Evolutionary conservation across 2,113 vertebrate genomes (phyloP), one percentile per base, ranked within the genome.

Genomic region (Cairina moschata): DNA sequence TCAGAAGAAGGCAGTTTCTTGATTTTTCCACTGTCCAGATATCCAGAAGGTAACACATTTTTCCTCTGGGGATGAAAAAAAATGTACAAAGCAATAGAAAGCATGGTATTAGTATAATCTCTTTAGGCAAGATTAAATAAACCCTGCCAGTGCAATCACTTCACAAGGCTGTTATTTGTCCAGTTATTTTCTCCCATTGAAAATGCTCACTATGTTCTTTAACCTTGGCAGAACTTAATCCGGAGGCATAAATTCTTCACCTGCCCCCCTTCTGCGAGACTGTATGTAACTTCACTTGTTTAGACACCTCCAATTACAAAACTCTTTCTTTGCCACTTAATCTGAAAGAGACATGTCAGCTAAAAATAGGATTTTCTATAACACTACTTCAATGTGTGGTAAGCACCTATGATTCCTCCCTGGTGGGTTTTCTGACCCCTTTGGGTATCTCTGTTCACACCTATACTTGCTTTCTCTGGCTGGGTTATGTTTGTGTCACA

Each of bases 321-420:
- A 31, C 3, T 40, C 3, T 31, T 0, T 66, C 9, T 58, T 81
- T 79, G 17, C 2, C 11, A 14, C 20, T 63, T 86, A n/a, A 52
- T 44, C 9, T 44, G 28, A 40, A 72, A 56, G 23, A 11, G 20
- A 3, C 13, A 42, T 38, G n/a, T 28, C 10, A n/a, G 2, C 62
- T 82, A 32, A 66, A 48, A 11, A 29, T 10, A 59, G 21, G 17
- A 58, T 22, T 31, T 90, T 59, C 36, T 42, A 26, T 79, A 38
- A 4, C 0, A 0, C 23, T 40, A 12, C 32, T 59, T 77, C 29
- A 76, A 22, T 3, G 11, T 1, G 0, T 13, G 7, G 54, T 83
- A 36, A 79, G 17, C 16, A 50, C 17, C 20, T 40, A 48, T 72
- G 4, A 13, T 56, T 81, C 42, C 42, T 65, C 46, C 34, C 0